These are phyloP conservation scores for Tapirus indicus DNA, from an alignment of 2,797 vertebrate species.

Conservation along the genomic window DNA sequence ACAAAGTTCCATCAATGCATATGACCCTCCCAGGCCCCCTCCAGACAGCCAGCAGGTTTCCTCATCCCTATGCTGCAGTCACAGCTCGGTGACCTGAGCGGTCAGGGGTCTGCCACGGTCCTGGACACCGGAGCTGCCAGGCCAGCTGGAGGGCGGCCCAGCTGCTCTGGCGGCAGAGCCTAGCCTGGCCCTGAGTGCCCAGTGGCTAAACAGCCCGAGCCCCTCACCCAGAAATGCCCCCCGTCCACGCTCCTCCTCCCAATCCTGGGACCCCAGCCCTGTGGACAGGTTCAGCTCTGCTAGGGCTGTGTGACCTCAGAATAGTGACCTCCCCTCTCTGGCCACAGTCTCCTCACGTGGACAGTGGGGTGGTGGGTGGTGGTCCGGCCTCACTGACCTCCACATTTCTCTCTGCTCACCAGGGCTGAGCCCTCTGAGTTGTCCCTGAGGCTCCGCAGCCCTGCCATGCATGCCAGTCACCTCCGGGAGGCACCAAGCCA, in stretches of 20 bases:
- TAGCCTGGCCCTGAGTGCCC: neutral
- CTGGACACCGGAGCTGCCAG: neutral
- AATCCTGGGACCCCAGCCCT: accelerated
- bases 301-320: neutral
- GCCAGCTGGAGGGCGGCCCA: neutral
- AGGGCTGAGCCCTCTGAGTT: accelerated
- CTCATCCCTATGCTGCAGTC: accelerated
- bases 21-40: neutral
- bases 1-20: accelerated
- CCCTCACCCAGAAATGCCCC: neutral
- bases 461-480: accelerated
- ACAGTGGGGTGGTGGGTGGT: accelerated
- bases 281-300: neutral
- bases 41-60: accelerated
- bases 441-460: neutral
- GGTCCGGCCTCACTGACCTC: accelerated
- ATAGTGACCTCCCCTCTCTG: neutral
- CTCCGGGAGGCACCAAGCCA: accelerated
- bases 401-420: accelerated
- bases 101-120: neutral
- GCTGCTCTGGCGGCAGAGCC: neutral
- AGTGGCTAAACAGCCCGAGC: neutral
- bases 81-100: neutral
- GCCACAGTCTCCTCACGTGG: neutral
- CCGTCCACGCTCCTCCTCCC: accelerated